Base-by-base conservation (phyloP, 2,888 invertebrate genomes). In the Spilarctia lutea region DNA sequence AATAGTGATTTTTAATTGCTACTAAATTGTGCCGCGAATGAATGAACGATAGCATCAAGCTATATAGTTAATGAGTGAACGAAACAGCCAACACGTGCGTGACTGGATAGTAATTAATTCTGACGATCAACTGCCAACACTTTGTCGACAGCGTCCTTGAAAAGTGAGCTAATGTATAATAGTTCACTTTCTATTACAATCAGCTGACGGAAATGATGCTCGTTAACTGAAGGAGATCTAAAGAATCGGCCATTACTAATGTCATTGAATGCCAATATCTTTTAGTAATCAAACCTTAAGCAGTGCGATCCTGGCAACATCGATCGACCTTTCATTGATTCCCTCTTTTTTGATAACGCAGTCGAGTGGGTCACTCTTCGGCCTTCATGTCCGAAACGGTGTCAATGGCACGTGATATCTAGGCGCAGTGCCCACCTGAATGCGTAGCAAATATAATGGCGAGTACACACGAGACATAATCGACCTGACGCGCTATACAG, bases 371-470 rank as follows among this genome's bases (percentile, higher is more conserved):
- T 74, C 71, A 71, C 60, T 68, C 68, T 60, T 77, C 79, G 82
- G 83, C 89, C 90, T 90, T 89, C 85, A 80, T 78, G 76, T 80
- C 81, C 83, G 79, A 85, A 90, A 88, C 85, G 87, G 81, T 92
- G 91, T 90, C 91, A 91, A 88, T 89, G 88, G 79, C 86, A 85
- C 76, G 81, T 85, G 82, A 85, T 82, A 81, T 85, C 84, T 82
- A 84, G 83, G 79, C 77, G 77, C 78, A 79, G 81, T 78, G 79
- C 82, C 79, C 81, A 85, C 79, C 78, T 73, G 80, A 83, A 85
- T 78, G 87, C 89, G 84, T 83, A 85, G 81, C 87, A 81, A 90
- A 89, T 86, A 84, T 92, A 91, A 94, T 92, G 89, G 92, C 77
- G 75, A 60, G 76, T 82, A 81, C 87, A 90, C 94, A 94, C 93